Percentiles rank a stretch among this genome's conserved stretches.
Evolutionary conservation across 2,113 vertebrate genomes (phyloP).

Genomic region (Phocoena phocoena): DNA sequence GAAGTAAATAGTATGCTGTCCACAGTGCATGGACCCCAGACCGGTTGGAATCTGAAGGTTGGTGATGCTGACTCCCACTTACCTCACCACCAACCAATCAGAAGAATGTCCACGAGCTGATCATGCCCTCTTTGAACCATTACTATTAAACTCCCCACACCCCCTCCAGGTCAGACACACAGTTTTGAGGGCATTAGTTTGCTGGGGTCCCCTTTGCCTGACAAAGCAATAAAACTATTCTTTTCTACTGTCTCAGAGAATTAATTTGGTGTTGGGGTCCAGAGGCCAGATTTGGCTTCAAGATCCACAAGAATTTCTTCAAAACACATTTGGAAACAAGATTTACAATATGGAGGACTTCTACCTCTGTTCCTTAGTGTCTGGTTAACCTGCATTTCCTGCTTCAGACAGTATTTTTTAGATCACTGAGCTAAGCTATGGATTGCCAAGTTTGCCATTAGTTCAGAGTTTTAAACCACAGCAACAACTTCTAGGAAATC

Average conservation of each 20-base stretch:
- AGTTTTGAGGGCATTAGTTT: neutral
- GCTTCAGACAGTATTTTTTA: neutral
- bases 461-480: neutral
- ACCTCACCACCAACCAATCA: neutral
- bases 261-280: neutral
- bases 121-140: neutral
- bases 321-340: neutral
- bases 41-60: no score
- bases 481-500: neutral
- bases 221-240: neutral
- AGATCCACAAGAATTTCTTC: neutral
- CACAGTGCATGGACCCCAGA: neutral
- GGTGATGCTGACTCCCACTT: neutral
- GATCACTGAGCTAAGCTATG: neutral
- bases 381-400: neutral
- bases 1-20: no score
- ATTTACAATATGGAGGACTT: neutral
- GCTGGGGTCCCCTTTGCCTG: neutral
- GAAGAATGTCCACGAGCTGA: neutral
- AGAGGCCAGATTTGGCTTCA: neutral
- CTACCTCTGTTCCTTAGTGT: neutral
- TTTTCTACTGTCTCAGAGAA: neutral
- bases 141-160: neutral
- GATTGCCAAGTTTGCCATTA: neutral
- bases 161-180: neutral